Conservation (phyloP, 1,140 invertebrate genomes). For the Drusus annulatus region DNA sequence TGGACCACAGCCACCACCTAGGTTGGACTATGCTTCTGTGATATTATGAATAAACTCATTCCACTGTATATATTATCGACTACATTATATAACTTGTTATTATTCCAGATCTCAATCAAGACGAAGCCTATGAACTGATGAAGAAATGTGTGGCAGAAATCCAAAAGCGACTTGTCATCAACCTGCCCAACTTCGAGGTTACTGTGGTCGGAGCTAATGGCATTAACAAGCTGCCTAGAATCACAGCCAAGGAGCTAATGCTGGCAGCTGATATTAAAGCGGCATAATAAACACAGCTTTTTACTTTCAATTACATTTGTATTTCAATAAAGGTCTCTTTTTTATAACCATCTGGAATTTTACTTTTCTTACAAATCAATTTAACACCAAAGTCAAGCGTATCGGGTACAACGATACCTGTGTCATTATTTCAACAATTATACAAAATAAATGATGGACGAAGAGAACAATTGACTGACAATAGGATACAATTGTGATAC, state of each 20-base stretch:
- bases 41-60: no score
- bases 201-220: slow-evolving; percentile 90
- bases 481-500: no score
- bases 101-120: slow-evolving; percentile 80
- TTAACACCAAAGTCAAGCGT: slow-evolving; percentile 8
- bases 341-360: slow-evolving; percentile 32
- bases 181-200: slow-evolving; percentile 93
- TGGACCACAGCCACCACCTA: slow-evolving; percentile 92
- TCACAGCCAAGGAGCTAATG: slow-evolving; percentile 61
- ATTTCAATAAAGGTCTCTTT: slow-evolving; percentile 42
- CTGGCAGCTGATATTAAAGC: background rate
- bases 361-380: slow-evolving; percentile 21
- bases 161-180: slow-evolving; percentile 92
- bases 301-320: slow-evolving; percentile 30
- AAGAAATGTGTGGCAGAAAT: slow-evolving; percentile 93
- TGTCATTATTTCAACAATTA: background rate
- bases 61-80: no score
- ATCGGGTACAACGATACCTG: slow-evolving; percentile 28
- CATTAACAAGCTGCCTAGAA: slow-evolving; percentile 72
- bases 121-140: slow-evolving; percentile 89
- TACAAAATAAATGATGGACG: background rate
- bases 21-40: slow-evolving; percentile 69
- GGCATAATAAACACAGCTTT: slow-evolving; percentile 10
- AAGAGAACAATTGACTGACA: no score
- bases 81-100: no score